These are phyloP conservation scores for Tachyglossus aculeatus DNA, from an alignment of 2,797 vertebrate species.

Conservation along the genomic window DNA sequence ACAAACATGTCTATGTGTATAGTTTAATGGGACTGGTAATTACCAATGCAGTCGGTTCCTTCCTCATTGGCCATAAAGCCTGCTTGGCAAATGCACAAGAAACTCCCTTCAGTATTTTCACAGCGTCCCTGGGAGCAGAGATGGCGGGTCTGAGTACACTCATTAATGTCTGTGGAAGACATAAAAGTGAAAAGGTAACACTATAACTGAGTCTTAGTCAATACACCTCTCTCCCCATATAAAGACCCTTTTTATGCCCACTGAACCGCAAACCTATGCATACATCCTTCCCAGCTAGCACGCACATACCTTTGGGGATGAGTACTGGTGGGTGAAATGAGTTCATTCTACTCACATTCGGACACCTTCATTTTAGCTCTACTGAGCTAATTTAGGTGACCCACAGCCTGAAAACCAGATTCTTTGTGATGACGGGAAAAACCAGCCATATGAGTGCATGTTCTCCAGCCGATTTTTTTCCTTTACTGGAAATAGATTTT, in stretches of 20 bases:
- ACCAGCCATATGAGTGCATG: not conserved
- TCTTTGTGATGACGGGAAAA: not conserved
- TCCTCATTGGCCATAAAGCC: slow-evolving; percentile 83
- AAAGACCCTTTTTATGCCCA: not conserved
- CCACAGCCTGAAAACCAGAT: not conserved
- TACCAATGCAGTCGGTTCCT: slow-evolving; percentile 85
- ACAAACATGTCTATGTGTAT: not conserved
- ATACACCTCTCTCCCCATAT: not conserved
- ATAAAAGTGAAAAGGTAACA: slow-evolving; percentile 1
- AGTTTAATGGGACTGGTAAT: slow-evolving; percentile 36
- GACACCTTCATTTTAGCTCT: too few species aligned
- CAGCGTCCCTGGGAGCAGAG: slow-evolving; percentile 85
- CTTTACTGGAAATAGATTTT: not conserved
- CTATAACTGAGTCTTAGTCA: slow-evolving; percentile 2
- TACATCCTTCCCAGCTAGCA: too few species aligned
- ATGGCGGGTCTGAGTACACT: slow-evolving; percentile 78
- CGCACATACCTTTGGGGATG: slow-evolving; percentile 18
- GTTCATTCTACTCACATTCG: too few species aligned
- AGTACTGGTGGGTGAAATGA: too few species aligned
- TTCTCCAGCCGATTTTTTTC: not conserved
- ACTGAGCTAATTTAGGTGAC: too few species aligned
- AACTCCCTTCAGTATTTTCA: slow-evolving; percentile 88
- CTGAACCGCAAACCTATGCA: too few species aligned
- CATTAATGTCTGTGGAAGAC: slow-evolving; percentile 83
- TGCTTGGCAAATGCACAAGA: slow-evolving; percentile 83